Evolutionary conservation across 2,888 invertebrate genomes (phyloP).

Genomic region (Trypoxylon attenuatum): DNA sequence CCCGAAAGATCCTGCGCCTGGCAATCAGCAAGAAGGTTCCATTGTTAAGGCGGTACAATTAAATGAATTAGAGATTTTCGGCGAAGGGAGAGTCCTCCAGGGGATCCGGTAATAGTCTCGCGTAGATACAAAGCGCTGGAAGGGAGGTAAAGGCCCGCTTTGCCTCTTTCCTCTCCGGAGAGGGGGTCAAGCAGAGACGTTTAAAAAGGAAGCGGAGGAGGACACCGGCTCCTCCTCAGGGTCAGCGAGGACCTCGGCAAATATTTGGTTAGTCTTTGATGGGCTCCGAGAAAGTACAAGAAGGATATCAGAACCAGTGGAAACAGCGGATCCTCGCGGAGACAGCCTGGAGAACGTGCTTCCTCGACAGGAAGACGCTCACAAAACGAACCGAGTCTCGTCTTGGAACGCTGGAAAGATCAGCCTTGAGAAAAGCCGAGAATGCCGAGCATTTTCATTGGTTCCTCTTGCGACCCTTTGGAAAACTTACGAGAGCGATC

Average conservation of each 20-base stretch:
- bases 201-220: slow-evolving; percentile 46
- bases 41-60: slow-evolving; percentile 17
- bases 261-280: slow-evolving; percentile 73
- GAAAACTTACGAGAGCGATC: slow-evolving; percentile 50
- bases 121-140: slow-evolving; percentile 60
- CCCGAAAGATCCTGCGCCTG: background rate
- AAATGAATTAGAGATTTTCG: slow-evolving; percentile 40
- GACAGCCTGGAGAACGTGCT: background rate
- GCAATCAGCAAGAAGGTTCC: background rate
- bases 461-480: slow-evolving; percentile 55
- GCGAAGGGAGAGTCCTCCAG: slow-evolving; percentile 13
- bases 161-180: too few species aligned
- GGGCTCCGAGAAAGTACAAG: slow-evolving; percentile 60
- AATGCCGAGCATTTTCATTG: slow-evolving; percentile 73
- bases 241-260: slow-evolving; percentile 65
- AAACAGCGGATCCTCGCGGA: slow-evolving; percentile 15
- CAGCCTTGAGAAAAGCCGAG: slow-evolving; percentile 41
- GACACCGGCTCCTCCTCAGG: slow-evolving; percentile 19
- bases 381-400: slow-evolving; percentile 8
- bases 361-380: slow-evolving; percentile 10
- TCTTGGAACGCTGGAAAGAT: slow-evolving; percentile 26
- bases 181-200: slow-evolving; percentile 49
- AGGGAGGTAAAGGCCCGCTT: slow-evolving; percentile 31
- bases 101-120: slow-evolving; percentile 41
- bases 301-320: slow-evolving; percentile 30